Evolutionary conservation across 2,113 vertebrate species (phyloP).

Genomic region (Pygoscelis adeliae): DNA sequence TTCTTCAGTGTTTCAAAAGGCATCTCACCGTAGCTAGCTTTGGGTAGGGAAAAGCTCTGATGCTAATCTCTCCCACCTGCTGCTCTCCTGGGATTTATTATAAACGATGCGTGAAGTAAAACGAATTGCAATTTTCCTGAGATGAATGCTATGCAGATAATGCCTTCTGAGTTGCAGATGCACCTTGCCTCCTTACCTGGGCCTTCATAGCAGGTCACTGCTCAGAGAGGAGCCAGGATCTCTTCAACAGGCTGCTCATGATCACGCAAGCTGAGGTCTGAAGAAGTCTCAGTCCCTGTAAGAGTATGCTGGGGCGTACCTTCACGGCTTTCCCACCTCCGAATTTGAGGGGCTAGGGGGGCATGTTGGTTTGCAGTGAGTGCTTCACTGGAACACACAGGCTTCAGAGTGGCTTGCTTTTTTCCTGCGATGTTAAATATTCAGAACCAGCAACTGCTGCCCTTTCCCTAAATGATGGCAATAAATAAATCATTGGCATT

Average conservation of each 20-base stretch:
- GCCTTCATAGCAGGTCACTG: background rate
- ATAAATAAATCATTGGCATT: slow-evolving; percentile 45
- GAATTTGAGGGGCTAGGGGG: background rate
- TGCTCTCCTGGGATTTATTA: background rate
- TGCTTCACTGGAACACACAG: background rate
- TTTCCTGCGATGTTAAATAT: background rate
- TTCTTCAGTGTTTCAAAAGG: background rate
- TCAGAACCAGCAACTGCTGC: slow-evolving; percentile 18
- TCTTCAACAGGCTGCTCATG: background rate
- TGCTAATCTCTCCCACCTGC: background rate
- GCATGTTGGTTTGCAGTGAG: background rate
- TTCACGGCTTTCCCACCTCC: background rate
- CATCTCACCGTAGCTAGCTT: background rate
- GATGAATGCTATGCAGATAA: background rate
- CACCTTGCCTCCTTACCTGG: background rate
- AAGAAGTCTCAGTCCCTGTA: background rate
- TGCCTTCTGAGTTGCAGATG: background rate
- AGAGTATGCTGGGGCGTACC: background rate
- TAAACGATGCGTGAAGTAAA: background rate
- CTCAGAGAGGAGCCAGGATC: background rate
- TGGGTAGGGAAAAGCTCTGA: background rate
- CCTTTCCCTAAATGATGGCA: slow-evolving; percentile 39
- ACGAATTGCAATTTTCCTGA: background rate
- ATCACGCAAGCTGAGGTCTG: background rate
- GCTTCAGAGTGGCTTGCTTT: background rate